Evolutionary conservation across 1,140 invertebrate species (phyloP).

Genomic region (Drosophila quadrilineata): DNA sequence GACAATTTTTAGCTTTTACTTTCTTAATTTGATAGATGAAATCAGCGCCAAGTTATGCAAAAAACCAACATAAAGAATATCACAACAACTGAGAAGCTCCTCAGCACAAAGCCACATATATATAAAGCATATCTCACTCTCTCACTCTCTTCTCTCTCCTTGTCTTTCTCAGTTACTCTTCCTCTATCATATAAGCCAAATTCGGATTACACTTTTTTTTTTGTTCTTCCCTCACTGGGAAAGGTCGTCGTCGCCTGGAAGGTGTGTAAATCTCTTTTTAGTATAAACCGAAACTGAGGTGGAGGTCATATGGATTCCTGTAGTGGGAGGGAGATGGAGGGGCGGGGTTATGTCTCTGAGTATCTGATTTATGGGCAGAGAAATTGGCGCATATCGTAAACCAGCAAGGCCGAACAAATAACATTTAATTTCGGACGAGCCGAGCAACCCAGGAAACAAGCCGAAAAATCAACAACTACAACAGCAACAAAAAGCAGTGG

Average conservation of each 20-base stretch:
- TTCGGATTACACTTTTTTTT: slow-evolving; percentile 1
- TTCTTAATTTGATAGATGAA: slow-evolving; percentile 77
- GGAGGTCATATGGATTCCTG: too few species aligned
- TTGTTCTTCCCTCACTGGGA: slow-evolving; percentile 10
- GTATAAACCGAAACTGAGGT: too few species aligned
- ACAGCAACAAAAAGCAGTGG: too few species aligned
- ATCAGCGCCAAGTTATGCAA: slow-evolving; percentile 62
- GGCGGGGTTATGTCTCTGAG: background rate
- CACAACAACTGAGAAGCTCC: background rate
- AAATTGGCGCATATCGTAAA: slow-evolving; percentile 71
- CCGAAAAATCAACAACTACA: too few species aligned
- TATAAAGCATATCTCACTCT: background rate
- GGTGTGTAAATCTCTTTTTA: slow-evolving; percentile 60
- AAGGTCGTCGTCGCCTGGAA: slow-evolving; percentile 36
- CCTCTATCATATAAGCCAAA: too few species aligned
- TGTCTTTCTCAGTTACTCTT: too few species aligned
- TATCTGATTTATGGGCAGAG: slow-evolving; percentile 57
- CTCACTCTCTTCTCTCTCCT: too few species aligned
- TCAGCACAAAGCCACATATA: background rate
- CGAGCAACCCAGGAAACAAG: slow-evolving; percentile 1
- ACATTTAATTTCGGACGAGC: slow-evolving; percentile 67
- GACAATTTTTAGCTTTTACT: slow-evolving; percentile 60
- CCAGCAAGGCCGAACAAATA: slow-evolving; percentile 62
- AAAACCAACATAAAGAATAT: background rate
- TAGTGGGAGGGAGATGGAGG: background rate